These are phyloP conservation scores for Micoletzkya japonica DNA, from an alignment of 2,888 invertebrate genomes.

Conservation along the genomic window DNA sequence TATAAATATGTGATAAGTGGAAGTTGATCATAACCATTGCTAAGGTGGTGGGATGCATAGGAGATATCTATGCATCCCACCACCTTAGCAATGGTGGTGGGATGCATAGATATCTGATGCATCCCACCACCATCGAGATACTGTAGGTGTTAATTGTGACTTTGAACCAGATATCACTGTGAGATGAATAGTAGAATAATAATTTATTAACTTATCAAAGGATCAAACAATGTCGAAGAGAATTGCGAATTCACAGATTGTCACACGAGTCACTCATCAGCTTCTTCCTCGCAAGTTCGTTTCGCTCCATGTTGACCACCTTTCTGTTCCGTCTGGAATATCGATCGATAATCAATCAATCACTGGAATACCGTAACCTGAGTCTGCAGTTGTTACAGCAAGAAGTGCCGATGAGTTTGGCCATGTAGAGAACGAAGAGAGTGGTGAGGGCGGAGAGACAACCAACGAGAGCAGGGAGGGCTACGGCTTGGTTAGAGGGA, in stretches of 20 bases:
- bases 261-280: slow-evolving; percentile 15
- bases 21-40: too few relatives aligned
- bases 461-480: background rate
- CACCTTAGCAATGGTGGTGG: too few relatives aligned
- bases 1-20: too few relatives aligned
- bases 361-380: slow-evolving; percentile 1
- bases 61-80: too few relatives aligned
- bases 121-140: too few relatives aligned
- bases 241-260: slow-evolving; percentile 13
- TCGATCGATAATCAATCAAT: background rate
- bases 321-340: slow-evolving; percentile 16
- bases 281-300: slow-evolving; percentile 1
- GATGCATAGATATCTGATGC: too few relatives aligned
- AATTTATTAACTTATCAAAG: background rate
- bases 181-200: background rate
- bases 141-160: slow-evolving; percentile 11
- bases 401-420: slow-evolving; percentile 1
- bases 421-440: slow-evolving; percentile 7
- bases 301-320: slow-evolving; percentile 8
- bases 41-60: too few relatives aligned
- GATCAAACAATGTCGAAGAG: background rate
- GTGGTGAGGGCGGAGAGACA: background rate
- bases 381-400: background rate
- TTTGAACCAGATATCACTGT: background rate
- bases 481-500: background rate